A percentile compares a stretch with the other conserved stretches of the same genome.
Evolutionary conservation across 1,140 invertebrate genomes (phyloP).

Genomic region (Zaprionus capensis): DNA sequence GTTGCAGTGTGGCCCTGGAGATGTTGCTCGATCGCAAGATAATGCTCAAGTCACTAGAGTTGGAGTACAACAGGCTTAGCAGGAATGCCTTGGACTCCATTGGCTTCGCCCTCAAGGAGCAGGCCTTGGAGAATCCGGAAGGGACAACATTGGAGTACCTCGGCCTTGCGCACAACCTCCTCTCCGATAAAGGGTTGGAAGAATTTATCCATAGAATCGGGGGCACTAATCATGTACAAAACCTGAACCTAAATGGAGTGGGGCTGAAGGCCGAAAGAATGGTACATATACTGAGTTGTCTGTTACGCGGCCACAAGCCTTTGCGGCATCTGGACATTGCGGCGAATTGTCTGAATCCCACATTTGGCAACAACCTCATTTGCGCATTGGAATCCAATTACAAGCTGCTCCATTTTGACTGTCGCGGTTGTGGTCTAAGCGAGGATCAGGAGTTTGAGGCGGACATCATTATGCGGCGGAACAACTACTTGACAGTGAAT

Average conservation of each 20-base stretch:
- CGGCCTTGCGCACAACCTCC: constrained; percentile 61
- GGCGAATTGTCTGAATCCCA: constrained; percentile 26
- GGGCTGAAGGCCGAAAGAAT: neutral
- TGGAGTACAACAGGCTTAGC: constrained; percentile 63
- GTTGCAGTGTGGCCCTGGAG: constrained; percentile 47
- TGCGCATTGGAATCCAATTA: constrained; percentile 39
- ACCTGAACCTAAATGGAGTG: constrained; percentile 52
- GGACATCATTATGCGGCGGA: constrained; percentile 64
- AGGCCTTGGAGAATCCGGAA: neutral
- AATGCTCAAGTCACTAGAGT: constrained; percentile 49
- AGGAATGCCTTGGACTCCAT: constrained; percentile 27
- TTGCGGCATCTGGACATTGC: constrained; percentile 56
- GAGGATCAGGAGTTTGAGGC: constrained; percentile 58
- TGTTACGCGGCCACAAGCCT: constrained; percentile 50
- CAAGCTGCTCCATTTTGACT: constrained; percentile 49
- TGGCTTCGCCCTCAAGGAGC: constrained; percentile 31
- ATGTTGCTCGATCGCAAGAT: constrained; percentile 41
- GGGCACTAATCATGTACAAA: constrained; percentile 50
- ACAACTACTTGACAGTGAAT: constrained; percentile 45
- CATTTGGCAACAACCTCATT: constrained; percentile 20
- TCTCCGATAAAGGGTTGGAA: constrained; percentile 28
- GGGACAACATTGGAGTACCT: constrained; percentile 47
- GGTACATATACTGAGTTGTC: neutral
- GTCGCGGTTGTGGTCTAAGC: constrained; percentile 55
- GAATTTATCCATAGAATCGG: constrained; percentile 26